Conservation (phyloP, 2,113 vertebrate genomes). For the Gallinago undulata region DNA sequence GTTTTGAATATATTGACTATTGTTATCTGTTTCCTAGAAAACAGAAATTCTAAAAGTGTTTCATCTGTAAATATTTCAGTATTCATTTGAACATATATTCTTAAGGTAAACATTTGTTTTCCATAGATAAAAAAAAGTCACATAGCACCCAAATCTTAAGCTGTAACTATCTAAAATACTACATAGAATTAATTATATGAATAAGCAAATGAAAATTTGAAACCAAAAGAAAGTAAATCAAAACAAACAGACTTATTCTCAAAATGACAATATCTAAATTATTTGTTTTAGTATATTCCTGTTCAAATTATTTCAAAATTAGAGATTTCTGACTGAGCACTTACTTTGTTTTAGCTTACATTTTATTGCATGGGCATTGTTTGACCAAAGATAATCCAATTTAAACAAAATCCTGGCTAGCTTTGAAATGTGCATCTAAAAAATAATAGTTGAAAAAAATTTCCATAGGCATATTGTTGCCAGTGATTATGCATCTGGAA, state of each 20-base stretch:
- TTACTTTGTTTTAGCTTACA: not conserved
- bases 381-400: not conserved
- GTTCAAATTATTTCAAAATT: not conserved
- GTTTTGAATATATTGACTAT: not conserved
- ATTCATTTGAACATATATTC: not conserved
- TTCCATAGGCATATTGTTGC: not conserved
- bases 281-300: not conserved
- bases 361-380: not conserved
- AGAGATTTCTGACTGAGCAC: fast-evolving
- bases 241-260: not conserved
- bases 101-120: not conserved
- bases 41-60: not conserved
- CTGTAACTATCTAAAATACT: not conserved
- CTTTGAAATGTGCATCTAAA: not conserved
- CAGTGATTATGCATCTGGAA: not conserved
- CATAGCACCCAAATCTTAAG: not conserved
- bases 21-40: not conserved
- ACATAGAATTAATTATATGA: not conserved
- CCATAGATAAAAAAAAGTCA: not conserved
- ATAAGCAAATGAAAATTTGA: not conserved
- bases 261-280: not conserved
- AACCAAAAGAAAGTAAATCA: not conserved
- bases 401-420: not conserved
- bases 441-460: not conserved
- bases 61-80: not conserved